Conservation (phyloP, 2,797 vertebrate genomes). For the Borostomias antarcticus region DNA sequence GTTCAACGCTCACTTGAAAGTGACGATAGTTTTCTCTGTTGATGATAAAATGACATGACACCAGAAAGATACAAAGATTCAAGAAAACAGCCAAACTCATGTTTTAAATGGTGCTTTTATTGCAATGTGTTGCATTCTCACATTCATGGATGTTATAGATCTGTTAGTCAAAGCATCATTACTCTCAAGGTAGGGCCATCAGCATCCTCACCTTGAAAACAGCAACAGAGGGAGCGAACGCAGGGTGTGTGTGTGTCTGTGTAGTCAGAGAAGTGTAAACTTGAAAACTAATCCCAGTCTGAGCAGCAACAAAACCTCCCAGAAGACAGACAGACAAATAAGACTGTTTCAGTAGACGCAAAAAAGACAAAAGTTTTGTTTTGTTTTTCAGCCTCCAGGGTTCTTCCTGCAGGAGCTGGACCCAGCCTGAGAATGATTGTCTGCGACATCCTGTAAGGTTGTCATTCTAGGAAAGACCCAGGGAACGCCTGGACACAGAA, state of each 20-base stretch:
- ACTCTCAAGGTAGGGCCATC: conserved; percentile 69
- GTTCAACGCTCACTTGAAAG: too few species aligned
- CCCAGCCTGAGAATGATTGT: conserved; percentile 82
- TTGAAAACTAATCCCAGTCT: conserved; percentile 53
- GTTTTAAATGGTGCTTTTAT: conserved; percentile 86
- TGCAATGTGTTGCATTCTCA: conserved; percentile 87
- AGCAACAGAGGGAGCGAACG: conserved; percentile 76
- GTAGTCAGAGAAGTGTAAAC: conserved; percentile 61
- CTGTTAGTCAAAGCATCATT: conserved; percentile 85
- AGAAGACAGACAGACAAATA: conserved; percentile 64
- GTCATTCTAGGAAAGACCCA: conserved; percentile 64
- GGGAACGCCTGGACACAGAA: conserved; percentile 69
- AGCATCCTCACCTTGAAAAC: conserved; percentile 77
- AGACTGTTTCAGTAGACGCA: conserved; percentile 77
- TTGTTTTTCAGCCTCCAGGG: conserved; percentile 62
- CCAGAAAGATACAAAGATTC: neutral
- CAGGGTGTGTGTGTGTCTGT: conserved; percentile 73
- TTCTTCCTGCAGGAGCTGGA: conserved; percentile 69
- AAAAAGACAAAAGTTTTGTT: conserved; percentile 50
- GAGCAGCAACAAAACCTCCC: conserved; percentile 77
- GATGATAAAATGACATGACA: neutral
- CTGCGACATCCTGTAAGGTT: conserved; percentile 75
- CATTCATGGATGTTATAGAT: conserved; percentile 86
- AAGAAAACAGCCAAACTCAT: conserved; percentile 29
- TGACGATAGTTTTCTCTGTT: too few species aligned